Base-by-base conservation (phyloP, 2,797 vertebrate genomes). In the Sciaenops ocellatus region DNA sequence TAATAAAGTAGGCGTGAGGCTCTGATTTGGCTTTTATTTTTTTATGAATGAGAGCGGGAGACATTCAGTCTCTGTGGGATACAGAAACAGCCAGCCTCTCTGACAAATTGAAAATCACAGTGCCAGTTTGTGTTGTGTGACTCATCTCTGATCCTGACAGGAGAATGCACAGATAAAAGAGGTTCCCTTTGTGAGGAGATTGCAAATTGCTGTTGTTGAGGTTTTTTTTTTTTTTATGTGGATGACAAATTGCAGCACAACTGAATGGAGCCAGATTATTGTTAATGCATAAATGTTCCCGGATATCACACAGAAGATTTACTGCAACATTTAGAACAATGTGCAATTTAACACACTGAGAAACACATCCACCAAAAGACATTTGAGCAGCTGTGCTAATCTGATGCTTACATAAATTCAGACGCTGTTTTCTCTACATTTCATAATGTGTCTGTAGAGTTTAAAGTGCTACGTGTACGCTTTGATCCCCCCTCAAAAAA, bases 21-120 rank as follows among this genome's bases (percentile, higher is more conserved):
- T 85, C 61, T 63, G 78, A 82, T 79, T 81, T 73, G 79, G 56
- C 76, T 86, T 89, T 78, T 80, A 56, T 79, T 80, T 85, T 92
- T 92, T 93, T 90, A 89, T 94, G 93, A 95, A 95, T 93, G 93
- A 91, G 76, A 85, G 85, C 62, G 28, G 56, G 70, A 90, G 79
- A 85, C 82, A 90, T 86, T 18, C 72, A 84, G 83, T 84, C 79
- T 84, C 81, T 57, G 63, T 74, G 80, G 87, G 83, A 80, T 81
- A 84, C 73, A 89, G 81, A 88, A 91, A 92, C 85, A 93, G 83
- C 80, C 72, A 87, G 83, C 73, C 79, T 74, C 74, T 87, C 66
- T 86, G 85, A 92, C 82, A 86, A 88, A 76, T 82, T 82, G 81
- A 89, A 91, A 93, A 91, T 92, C 90, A 87, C 87, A 86, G 81